Base-by-base conservation (phyloP, 2,888 invertebrate species). In the Sycophila texana region DNA sequence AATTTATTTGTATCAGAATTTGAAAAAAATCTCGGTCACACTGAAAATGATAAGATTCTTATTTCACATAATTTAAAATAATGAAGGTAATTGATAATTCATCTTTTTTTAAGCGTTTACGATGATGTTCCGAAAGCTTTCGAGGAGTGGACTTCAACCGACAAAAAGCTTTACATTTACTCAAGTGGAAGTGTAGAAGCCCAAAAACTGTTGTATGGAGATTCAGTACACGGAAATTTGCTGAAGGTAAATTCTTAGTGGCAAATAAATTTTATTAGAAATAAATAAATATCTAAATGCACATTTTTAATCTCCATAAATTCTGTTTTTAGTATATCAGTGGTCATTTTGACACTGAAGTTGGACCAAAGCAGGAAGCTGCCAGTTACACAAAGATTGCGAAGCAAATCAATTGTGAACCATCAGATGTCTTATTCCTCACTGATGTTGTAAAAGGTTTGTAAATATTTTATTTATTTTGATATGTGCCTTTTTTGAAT, bases 121-220 rank as follows among this genome's bases (percentile, higher is more conserved):
- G 93, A 95, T 13, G 99, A 99, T 91, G 98, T 98, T 0, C 92
- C 94, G 0, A 91, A 92, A 18, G 94, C 95, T 0, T 92, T 99
- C 66, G 92, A 95, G 86, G 91, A 92, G 79, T 96, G 98, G 95
- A 92, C 92, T 3, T 91, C 93, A 4, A 91, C 92, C 16, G 95
- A 94, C 39, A 93, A 93, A 53, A 93, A 93, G 82, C 91, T 98
- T 68, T 97, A 94, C 87, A 94, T 98, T 81, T 99, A 96, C 90
- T 98, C 98, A 0, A 98, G 98, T 39, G 98, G 98, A 66, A 97
- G 97, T 75, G 94, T 97, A 0, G 95, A 95, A 85, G 96, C 98
- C 16, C 99, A 99, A 90, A 96, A 97, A 88, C 92, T 98, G 13
- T 92, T 98, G 4, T 98, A 98, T 89, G 92, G 92, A 0, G 92